Conservation (phyloP, 2,113 vertebrate genomes). For the Hystrix brachyura region DNA sequence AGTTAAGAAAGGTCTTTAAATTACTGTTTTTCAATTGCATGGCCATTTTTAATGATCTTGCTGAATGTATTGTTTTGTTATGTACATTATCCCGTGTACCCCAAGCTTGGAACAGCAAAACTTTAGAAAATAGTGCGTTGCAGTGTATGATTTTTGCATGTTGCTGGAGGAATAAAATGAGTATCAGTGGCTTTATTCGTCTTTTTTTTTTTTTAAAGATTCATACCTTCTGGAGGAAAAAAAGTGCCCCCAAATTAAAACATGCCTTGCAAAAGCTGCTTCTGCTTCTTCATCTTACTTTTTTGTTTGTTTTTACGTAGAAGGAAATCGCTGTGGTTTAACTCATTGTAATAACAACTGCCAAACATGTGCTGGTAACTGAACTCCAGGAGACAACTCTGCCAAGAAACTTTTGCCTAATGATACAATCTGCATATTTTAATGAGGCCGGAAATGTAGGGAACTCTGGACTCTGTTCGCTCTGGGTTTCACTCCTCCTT, state of each 20-base stretch:
- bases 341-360: background rate
- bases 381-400: slow-evolving; percentile 41
- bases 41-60: background rate
- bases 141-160: background rate
- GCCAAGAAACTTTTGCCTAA: slow-evolving; percentile 71
- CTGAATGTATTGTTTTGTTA: background rate
- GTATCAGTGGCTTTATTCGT: background rate
- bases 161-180: background rate
- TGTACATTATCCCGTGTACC: background rate
- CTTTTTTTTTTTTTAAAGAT: background rate
- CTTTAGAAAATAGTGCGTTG: background rate
- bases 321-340: background rate
- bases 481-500: slow-evolving; percentile 66
- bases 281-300: slow-evolving; percentile 17
- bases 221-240: background rate
- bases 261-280: background rate
- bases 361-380: slow-evolving; percentile 23
- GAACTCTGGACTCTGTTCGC: slow-evolving; percentile 56
- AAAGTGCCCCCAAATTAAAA: slow-evolving; percentile 17
- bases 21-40: background rate
- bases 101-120: background rate
- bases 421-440: slow-evolving; percentile 84
- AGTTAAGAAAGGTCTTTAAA: background rate
- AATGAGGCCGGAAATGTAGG: slow-evolving; percentile 80
- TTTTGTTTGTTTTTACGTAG: slow-evolving; percentile 27